Percentiles rank a stretch among this genome's conserved stretches.
Evolutionary conservation across 2,113 vertebrate species (phyloP).

Genomic region (Tauraco erythrolophus): DNA sequence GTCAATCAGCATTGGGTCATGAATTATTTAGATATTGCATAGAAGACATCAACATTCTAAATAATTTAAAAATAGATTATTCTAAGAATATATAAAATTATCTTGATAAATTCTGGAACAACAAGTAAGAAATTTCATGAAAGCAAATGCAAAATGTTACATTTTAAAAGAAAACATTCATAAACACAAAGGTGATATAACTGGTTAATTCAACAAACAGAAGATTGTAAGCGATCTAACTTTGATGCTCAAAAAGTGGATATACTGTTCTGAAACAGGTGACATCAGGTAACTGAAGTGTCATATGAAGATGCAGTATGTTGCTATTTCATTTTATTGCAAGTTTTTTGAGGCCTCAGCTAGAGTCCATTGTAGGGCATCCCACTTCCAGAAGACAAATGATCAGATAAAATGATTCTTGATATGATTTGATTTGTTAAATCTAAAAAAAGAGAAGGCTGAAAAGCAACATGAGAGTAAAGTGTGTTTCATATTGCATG

Average conservation of each 20-base stretch:
- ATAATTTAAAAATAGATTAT: neutral
- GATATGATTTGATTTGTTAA: neutral
- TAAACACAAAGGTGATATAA: neutral
- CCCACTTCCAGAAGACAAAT: neutral
- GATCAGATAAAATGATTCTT: neutral
- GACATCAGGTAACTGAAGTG: neutral
- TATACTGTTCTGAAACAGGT: neutral
- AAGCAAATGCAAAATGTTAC: neutral
- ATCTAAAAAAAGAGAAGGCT: neutral
- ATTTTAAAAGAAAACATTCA: neutral
- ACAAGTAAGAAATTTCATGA: neutral
- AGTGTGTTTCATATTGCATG: neutral
- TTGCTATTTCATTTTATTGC: neutral
- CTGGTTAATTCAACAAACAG: neutral
- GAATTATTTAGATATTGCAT: neutral
- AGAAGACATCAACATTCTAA: neutral
- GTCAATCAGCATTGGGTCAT: neutral
- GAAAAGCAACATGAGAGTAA: neutral
- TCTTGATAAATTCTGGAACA: neutral
- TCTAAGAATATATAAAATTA: neutral
- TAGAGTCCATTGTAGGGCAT: neutral
- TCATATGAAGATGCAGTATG: neutral
- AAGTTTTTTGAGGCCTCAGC: neutral
- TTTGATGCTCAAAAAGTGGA: neutral
- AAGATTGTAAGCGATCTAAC: neutral